Evolutionary conservation across 2,797 vertebrate genomes (phyloP).

Genomic region (Salarias fasciatus): DNA sequence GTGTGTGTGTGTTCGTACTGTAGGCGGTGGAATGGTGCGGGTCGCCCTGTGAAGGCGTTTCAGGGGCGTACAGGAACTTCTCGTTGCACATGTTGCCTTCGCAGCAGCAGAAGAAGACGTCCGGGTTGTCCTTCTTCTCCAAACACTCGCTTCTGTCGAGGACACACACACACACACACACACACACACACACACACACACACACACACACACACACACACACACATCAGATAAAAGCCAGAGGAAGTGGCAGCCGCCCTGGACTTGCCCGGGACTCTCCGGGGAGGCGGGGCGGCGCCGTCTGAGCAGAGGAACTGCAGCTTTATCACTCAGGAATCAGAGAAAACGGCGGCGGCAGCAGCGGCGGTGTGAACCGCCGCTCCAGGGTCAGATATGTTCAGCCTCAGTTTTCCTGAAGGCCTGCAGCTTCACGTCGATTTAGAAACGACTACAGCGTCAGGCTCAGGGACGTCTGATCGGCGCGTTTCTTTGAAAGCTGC

Average conservation of each 20-base stretch:
- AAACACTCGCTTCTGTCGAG: conserved; percentile 88
- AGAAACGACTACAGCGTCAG: no score
- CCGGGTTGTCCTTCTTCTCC: conserved; percentile 93
- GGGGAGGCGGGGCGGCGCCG: conserved; percentile 69
- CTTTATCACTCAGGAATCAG: conserved; percentile 55
- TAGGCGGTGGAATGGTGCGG: conserved; percentile 75
- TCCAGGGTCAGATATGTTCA: no score
- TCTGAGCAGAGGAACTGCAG: conserved; percentile 62
- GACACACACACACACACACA: conserved; percentile 2
- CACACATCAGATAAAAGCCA: conserved; percentile 73
- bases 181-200: background rate
- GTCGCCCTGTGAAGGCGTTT: conserved; percentile 84
- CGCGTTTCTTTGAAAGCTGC: no score
- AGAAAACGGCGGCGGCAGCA: conserved; percentile 36
- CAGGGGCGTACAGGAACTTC: conserved; percentile 90
- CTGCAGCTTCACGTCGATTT: no score
- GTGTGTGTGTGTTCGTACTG: conserved; percentile 65
- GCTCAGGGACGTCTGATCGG: no score
- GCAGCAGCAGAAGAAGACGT: conserved; percentile 98
- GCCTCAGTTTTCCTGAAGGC: no score
- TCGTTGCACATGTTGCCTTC: conserved; percentile 96
- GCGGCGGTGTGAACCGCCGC: no score
- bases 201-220: conserved; percentile 16
- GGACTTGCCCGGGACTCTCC: conserved; percentile 69
- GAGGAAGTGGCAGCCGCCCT: conserved; percentile 76